Evolutionary conservation across 2,888 invertebrate genomes (phyloP), one percentile per base, ranked within the genome.

Genomic region (Ormyrus pomaceus): DNA sequence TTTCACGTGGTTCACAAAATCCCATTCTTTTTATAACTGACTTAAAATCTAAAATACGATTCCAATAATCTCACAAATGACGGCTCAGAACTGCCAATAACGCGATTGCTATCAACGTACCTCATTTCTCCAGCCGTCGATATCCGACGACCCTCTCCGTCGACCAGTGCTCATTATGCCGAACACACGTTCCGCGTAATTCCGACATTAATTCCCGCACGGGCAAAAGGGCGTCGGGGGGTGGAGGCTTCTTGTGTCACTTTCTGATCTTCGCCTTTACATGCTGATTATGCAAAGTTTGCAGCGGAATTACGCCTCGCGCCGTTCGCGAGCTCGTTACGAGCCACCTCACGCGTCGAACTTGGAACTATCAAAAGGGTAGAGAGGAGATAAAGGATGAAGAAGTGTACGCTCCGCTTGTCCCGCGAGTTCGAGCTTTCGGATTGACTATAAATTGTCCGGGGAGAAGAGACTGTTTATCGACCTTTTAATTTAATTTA

Each of bases 281-380:
- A 84, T 77, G 83, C 83, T 85, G 86, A 86, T 87, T 84, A 84
- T 83, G 77, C 76, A 69, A 86, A 86, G 82, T 87, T 85, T 83
- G 80, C 66, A 55, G 77, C 46, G 79, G 79, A 84, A 84, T 84
- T 83, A 83, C 79, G 70, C 77, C 34, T 45, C 56, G 64, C 68
- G 70, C 78, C 75, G 64, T 56, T 13, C 48, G 65, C 7, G 13
- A 10, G 6, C 55, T 1, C 48, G 55, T 55, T 58, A n/a, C 10
- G 13, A 6, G 46, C 11, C 10, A 9, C 11, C 45, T 11, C 46
- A 62, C 11, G 46, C 11, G 46, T 8, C n/a, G 10, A 62, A 46
- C 46, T 11, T 46, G 9, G 45, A 10, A 10, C 34, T 62, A 62
- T 11, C 34, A 10, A 19, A 45, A 46, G 46, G 34, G 46, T 3